Evolutionary conservation across 2,797 vertebrate genomes (phyloP), one percentile per base, ranked within the genome.

Genomic region (Pygocentrus nattereri): DNA sequence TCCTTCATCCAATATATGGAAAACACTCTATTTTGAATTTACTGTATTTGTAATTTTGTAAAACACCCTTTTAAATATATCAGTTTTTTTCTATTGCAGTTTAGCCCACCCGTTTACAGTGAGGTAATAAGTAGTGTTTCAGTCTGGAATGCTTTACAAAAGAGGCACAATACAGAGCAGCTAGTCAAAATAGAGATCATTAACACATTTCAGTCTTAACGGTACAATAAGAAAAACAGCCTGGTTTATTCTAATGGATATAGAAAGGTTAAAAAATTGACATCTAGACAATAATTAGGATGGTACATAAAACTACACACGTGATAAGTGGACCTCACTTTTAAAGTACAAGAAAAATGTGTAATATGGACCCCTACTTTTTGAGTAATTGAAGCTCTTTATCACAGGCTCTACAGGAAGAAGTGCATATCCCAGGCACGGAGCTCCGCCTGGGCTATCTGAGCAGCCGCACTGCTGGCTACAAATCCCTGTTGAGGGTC

Each of bases 391-490:
- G 16, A 54, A 64, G 7, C 13, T 8, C 84, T 49, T 50, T 18
- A 67, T 82, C 49, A 8, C 80, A 99, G 97, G 96, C 97, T 25
- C 90, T 99, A 56, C 97, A 98, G 85, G 98, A 98, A 81, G 95
- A 98, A 85, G 95, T 99, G 47, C 88, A 88, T 4, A 94, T 99
- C 88, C 96, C 98, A 0, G 98, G 98, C 50, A 95, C 95, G 30
- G 97, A 96, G 81, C 95, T 99, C 92, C 95, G 92, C 79, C 92
- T 99, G 47, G 92, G 94, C 89, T 99, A 99, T 90, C 92, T 99
- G 88, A 99, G 98, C 93, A 99, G 97, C 80, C 95, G 97, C 74
- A 97, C 96, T 0, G 88, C 97, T 0, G 98, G 98, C 85, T 99
- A 99, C 89, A 99, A 98, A 89, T 97, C 98, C 0, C 95, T 99